Evolutionary conservation across 1,140 invertebrate species (phyloP).

Genomic region (Papilio dardanus): DNA sequence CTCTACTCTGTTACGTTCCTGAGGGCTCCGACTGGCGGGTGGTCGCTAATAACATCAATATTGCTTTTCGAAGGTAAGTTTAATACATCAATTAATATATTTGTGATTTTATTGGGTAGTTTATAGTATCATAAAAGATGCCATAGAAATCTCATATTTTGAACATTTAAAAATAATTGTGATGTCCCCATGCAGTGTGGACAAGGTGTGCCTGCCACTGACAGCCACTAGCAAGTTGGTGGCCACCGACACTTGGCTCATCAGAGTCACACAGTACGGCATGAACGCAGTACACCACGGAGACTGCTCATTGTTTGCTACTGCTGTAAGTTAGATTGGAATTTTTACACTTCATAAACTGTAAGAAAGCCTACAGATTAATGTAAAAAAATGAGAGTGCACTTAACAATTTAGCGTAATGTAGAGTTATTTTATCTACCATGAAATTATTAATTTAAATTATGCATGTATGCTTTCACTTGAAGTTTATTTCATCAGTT

Average conservation of each 20-base stretch:
- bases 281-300: slow-evolving; percentile 90
- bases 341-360: not conserved
- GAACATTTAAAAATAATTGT: not conserved
- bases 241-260: slow-evolving; percentile 94
- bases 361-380: too few species aligned
- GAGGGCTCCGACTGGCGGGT: slow-evolving; percentile 85
- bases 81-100: not conserved
- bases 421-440: too few species aligned
- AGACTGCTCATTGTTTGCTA: slow-evolving; percentile 89
- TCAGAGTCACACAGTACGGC: slow-evolving; percentile 91
- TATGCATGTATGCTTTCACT: too few species aligned
- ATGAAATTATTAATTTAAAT: too few species aligned
- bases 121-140: too few species aligned
- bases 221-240: slow-evolving; percentile 88
- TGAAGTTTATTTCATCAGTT: too few species aligned
- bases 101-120: too few species aligned
- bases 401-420: too few species aligned
- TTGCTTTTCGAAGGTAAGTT: slow-evolving; percentile 88
- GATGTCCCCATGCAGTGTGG: slow-evolving; percentile 84
- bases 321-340: slow-evolving; percentile 82
- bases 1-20: slow-evolving; percentile 85
- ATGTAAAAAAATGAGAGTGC: too few species aligned
- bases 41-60: slow-evolving; percentile 89
- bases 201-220: slow-evolving; percentile 89
- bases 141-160: too few species aligned